Percentiles rank a stretch among this genome's conserved stretches.
These are phyloP conservation scores for Otocyon megalotis DNA, from an alignment of 2,113 vertebrate species.

Conservation along the genomic window DNA sequence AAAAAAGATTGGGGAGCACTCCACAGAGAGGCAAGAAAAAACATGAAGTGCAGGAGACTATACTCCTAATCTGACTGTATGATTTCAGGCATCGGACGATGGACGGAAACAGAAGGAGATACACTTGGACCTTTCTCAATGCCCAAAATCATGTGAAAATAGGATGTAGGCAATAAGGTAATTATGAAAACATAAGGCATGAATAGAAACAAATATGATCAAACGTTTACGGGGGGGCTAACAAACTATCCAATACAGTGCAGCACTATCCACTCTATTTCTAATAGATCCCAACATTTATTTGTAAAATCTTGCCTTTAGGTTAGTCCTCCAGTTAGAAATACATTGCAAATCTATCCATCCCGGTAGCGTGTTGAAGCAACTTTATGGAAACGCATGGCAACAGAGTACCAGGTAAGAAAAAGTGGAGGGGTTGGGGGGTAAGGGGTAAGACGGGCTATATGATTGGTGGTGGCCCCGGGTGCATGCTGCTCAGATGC, in stretches of 20 bases:
- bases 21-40: neutral
- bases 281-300: neutral
- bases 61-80: neutral
- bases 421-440: neutral
- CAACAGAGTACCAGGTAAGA: neutral
- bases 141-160: neutral
- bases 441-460: neutral
- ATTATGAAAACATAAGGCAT: conserved; percentile 24
- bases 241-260: conserved; percentile 11
- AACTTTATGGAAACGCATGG: neutral
- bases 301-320: conserved; percentile 37
- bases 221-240: neutral
- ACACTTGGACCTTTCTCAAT: neutral
- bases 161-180: neutral
- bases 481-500: neutral
- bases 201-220: neutral
- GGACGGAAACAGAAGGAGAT: neutral
- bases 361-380: neutral
- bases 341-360: conserved; percentile 1
- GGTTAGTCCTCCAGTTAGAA: neutral
- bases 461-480: neutral
- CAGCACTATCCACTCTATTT: conserved; percentile 23
- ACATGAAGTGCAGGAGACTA: neutral
- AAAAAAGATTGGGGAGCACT: neutral
- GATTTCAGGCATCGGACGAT: neutral